Percentiles rank a stretch among this genome's conserved stretches.
These are phyloP conservation scores for Syngnathus floridae DNA, from an alignment of 2,113 vertebrate genomes.

Conservation along the genomic window DNA sequence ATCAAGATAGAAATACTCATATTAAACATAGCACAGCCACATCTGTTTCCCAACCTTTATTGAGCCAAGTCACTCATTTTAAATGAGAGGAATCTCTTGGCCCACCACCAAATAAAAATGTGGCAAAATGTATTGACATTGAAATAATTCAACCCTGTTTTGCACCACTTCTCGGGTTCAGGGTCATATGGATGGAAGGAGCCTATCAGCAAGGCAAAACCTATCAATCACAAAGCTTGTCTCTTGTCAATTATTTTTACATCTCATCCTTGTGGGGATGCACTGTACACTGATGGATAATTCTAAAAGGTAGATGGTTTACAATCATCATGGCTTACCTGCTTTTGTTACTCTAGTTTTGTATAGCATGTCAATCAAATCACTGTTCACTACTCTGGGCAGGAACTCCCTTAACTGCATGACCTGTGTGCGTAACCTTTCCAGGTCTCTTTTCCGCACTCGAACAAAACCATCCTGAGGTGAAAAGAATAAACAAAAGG, in stretches of 20 bases:
- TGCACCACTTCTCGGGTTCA: neutral
- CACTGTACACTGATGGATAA: neutral
- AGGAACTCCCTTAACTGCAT: constrained; percentile 91
- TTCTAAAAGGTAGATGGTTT: neutral
- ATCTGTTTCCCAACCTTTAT: neutral
- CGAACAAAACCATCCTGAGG: constrained; percentile 72
- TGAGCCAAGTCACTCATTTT: neutral
- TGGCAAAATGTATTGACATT: neutral
- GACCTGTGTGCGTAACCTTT: constrained; percentile 85
- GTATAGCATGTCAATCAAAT: constrained; percentile 73
- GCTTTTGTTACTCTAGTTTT: constrained; percentile 69
- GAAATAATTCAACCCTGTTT: neutral
- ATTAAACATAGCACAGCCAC: neutral
- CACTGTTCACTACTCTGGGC: constrained; percentile 75
- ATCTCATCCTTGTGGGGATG: neutral
- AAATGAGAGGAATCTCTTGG: neutral
- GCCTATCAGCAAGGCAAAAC: neutral
- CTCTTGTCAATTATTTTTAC: neutral
- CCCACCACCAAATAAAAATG: neutral
- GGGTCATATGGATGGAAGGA: neutral
- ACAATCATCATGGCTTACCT: constrained; percentile 61
- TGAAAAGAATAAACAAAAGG: neutral
- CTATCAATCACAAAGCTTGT: neutral
- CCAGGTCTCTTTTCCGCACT: constrained; percentile 79
- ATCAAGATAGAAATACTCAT: neutral